phyloP scores from a whole-genome alignment of 2,797 vertebrate species.

The Lemur catta region DNA sequence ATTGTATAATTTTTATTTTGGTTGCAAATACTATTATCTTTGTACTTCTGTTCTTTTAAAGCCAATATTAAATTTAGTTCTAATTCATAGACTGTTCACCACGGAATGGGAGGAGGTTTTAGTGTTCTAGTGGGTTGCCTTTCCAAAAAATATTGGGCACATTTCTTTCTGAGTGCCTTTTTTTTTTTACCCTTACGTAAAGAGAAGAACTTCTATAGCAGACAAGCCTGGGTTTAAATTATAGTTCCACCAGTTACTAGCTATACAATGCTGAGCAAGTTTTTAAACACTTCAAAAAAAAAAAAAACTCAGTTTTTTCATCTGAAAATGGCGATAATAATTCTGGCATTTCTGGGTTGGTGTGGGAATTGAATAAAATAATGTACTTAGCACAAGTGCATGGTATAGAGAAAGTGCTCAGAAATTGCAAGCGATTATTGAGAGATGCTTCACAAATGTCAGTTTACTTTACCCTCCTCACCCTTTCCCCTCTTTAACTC shows the following conservation, averaged over 20 bases:
- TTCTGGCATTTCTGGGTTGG: neutral
- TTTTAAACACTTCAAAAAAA: neutral
- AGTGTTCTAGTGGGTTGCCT: neutral
- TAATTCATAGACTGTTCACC: neutral
- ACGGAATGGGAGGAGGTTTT: neutral
- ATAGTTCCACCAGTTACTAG: neutral
- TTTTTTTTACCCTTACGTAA: neutral
- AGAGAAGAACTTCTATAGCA: neutral
- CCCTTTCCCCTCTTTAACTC: neutral
- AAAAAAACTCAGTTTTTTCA: neutral
- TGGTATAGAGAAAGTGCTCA: neutral
- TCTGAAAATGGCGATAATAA: neutral
- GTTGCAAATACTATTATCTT: neutral
- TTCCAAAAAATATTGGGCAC: neutral
- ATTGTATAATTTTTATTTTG: slow-evolving; percentile 36
- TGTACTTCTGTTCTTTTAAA: slow-evolving; percentile 35
- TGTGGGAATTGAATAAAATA: slow-evolving; percentile 13
- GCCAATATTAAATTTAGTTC: slow-evolving; percentile 40
- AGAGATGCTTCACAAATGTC: neutral
- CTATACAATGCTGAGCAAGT: neutral
- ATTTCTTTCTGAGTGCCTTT: neutral
- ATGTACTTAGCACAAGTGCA: neutral
- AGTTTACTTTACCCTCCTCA: neutral
- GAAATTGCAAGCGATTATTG: neutral
- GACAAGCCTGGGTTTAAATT: neutral